Percentiles rank a stretch among this genome's conserved stretches.
phyloP scores from a whole-genome alignment of 2,113 vertebrate species.

The Xenopus borealis region DNA sequence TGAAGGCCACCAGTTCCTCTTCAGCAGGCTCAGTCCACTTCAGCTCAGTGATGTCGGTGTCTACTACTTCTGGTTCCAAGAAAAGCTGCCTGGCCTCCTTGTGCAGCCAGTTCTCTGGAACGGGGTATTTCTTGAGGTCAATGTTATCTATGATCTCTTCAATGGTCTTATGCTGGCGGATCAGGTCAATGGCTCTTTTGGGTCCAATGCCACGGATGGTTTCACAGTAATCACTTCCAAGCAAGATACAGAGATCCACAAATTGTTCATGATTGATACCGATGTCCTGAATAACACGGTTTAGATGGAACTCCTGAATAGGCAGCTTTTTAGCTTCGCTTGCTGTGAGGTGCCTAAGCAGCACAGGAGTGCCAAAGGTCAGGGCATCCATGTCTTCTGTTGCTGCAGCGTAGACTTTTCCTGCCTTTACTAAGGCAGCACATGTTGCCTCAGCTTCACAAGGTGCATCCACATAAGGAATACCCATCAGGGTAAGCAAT shows the following conservation, averaged over 20 bases:
- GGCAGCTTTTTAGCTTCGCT: constrained; percentile 97
- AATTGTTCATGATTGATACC: constrained; percentile 85
- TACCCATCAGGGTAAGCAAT: constrained; percentile 85
- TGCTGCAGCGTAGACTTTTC: constrained; percentile 88
- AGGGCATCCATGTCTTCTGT: constrained; percentile 97
- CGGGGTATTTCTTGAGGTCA: constrained; percentile 79
- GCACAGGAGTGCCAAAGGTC: constrained; percentile 87
- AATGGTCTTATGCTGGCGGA: constrained; percentile 86
- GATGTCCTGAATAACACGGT: constrained; percentile 80
- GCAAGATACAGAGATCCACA: constrained; percentile 91
- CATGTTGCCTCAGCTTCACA: constrained; percentile 95
- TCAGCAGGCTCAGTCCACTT: constrained; percentile 87
- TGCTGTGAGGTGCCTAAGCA: constrained; percentile 89
- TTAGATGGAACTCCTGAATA: constrained; percentile 92
- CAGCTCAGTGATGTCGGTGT: constrained; percentile 73
- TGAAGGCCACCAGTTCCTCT: constrained; percentile 79
- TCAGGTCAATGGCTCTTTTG: constrained; percentile 91
- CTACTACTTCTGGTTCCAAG: constrained; percentile 81
- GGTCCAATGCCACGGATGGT: constrained; percentile 94
- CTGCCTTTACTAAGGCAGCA: constrained; percentile 73
- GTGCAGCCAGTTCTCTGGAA: constrained; percentile 89
- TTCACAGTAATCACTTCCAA: constrained; percentile 95
- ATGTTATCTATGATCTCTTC: constrained; percentile 87
- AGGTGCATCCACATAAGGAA: constrained; percentile 88
- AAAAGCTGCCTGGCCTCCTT: constrained; percentile 87